Evolutionary conservation across 2,888 invertebrate species (phyloP), one percentile per base, ranked within the genome.

Genomic region (Eucriotettix oculatus): DNA sequence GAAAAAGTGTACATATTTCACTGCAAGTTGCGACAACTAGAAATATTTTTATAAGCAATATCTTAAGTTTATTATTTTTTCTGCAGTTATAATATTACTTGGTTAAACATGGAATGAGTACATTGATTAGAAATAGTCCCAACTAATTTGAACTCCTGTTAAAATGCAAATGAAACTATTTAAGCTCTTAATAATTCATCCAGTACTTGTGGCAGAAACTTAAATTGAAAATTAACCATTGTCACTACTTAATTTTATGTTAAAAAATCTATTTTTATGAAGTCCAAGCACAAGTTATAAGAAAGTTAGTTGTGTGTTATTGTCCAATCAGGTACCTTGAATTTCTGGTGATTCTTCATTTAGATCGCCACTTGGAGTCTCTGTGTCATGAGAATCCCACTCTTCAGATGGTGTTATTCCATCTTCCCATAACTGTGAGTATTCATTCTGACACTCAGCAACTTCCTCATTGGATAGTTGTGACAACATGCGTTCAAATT

Each of bases 401-500:
- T 66, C 66, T 41, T 66, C 66, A 53, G 66, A 64, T 29, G 65
- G 65, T 12, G 64, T 65, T 42, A 60, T 54, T 17, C 55, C 58
- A 65, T 74, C 75, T 65, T 77, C 76, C 76, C 77, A 78, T 59
- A 76, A 68, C 61, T 71, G 70, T 61, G 72, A 69, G 66, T 74
- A 76, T 61, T 76, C 75, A 66, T 71, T 75, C 66, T 77, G 74
- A 67, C 74, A 76, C 61, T 76, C 76, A 58, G 75, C 73, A 52
- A 78, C 73, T 67, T 78, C 78, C 67, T 78, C 77, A 9, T 69
- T 70, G 66, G 77, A 78, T 61, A 78, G 68, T 66, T 78, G 77
- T 29, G 77, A 78, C 52, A 77, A 73, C 66, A 78, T 72, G 62
- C 68, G 72, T 65, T 74, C 73, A 68, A 73, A 78, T 65, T 76